Percentiles rank a stretch among this genome's conserved stretches.
Evolutionary conservation across 2,113 vertebrate genomes (phyloP).

Genomic region (Mesoclemmys tuberculata): DNA sequence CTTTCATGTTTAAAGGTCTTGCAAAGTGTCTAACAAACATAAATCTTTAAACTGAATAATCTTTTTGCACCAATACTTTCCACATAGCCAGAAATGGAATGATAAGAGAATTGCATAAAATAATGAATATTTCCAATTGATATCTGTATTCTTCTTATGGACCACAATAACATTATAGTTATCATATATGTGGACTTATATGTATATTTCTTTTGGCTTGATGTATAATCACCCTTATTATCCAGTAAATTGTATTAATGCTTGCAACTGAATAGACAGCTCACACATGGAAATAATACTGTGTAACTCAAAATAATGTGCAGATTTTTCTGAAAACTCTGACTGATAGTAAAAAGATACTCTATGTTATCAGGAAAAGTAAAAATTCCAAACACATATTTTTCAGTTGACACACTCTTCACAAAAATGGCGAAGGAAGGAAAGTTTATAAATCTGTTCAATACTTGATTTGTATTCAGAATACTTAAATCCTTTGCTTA

Average conservation of each 20-base stretch:
- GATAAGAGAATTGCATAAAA: background rate
- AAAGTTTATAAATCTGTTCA: slow-evolving; percentile 25
- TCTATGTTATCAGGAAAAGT: background rate
- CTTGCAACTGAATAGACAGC: slow-evolving; percentile 37
- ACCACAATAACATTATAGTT: background rate
- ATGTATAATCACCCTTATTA: background rate
- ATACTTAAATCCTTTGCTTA: slow-evolving; percentile 19
- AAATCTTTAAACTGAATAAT: background rate
- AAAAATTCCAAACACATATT: background rate
- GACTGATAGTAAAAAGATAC: background rate
- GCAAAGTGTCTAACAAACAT: background rate
- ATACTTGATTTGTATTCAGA: slow-evolving; percentile 30
- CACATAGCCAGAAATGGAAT: background rate
- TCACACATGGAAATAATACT: background rate
- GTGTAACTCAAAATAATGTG: background rate
- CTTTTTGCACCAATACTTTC: background rate
- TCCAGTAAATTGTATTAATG: background rate
- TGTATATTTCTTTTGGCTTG: background rate
- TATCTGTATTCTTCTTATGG: background rate
- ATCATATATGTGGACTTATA: background rate
- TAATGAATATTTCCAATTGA: background rate
- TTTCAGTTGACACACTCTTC: background rate
- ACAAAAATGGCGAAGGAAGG: slow-evolving; percentile 7
- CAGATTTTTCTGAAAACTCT: background rate
- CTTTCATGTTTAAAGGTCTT: background rate